Evolutionary conservation across 2,113 vertebrate species (phyloP).

Genomic region (Spea bombifrons): DNA sequence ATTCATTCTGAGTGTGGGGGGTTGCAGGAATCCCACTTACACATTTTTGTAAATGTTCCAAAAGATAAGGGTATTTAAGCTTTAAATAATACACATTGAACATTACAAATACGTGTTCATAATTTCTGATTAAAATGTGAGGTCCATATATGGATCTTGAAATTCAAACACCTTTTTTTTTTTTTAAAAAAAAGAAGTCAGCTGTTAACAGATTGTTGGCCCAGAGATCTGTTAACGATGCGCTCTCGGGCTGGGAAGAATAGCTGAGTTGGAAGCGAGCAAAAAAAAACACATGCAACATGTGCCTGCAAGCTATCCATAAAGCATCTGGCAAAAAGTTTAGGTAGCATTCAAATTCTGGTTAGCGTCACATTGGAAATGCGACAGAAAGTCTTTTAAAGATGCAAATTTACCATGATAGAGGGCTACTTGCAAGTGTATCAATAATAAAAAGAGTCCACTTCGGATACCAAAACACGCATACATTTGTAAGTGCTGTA

Average conservation of each 20-base stretch:
- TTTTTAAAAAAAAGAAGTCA: too few relatives aligned
- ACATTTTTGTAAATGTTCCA: background rate
- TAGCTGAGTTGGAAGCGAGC: background rate
- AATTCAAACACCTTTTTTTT: background rate
- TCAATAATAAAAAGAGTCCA: too few relatives aligned
- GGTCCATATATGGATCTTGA: background rate
- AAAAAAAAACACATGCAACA: background rate
- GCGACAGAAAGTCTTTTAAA: too few relatives aligned
- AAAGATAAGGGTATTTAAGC: background rate
- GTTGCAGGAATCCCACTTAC: background rate
- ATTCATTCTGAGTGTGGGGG: background rate
- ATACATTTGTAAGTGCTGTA: too few relatives aligned
- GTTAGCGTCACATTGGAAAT: too few relatives aligned
- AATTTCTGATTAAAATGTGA: background rate
- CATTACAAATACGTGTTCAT: background rate
- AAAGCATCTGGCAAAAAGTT: background rate
- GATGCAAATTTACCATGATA: too few relatives aligned
- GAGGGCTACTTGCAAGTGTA: too few relatives aligned
- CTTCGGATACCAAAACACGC: too few relatives aligned
- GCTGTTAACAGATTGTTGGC: conserved; percentile 4
- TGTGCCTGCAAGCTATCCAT: conserved; percentile 9
- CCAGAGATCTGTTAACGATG: too few relatives aligned
- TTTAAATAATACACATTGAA: background rate
- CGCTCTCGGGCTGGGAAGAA: background rate
- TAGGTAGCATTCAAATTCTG: too few relatives aligned